Evolutionary conservation across 2,113 vertebrate species (phyloP).

Genomic region (Cygnus atratus): DNA sequence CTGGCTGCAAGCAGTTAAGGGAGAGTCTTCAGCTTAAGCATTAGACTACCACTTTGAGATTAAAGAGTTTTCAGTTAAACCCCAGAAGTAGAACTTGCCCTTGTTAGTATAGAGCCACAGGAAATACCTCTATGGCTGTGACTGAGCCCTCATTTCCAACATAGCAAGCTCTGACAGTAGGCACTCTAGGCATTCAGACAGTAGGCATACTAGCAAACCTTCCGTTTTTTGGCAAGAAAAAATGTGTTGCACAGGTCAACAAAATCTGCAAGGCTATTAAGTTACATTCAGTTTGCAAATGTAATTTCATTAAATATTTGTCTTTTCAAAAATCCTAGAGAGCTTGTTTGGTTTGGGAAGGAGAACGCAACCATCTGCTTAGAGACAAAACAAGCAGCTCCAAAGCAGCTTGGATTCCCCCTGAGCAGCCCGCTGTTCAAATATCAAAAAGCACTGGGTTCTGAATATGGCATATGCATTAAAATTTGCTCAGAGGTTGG

Average conservation of each 20-base stretch:
- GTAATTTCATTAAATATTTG: conserved; percentile 72
- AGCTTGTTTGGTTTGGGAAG: conserved; percentile 54
- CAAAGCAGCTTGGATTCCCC: conserved; percentile 42
- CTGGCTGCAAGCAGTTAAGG: neutral
- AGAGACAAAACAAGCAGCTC: conserved; percentile 64
- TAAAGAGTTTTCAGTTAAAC: neutral
- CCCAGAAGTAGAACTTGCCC: neutral
- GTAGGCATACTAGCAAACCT: neutral
- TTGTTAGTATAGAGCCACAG: neutral
- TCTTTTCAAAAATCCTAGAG: conserved; percentile 59
- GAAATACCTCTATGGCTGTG: neutral
- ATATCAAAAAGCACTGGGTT: conserved; percentile 12
- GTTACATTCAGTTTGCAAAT: conserved; percentile 49
- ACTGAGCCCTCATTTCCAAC: neutral
- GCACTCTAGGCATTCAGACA: neutral
- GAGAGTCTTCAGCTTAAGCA: neutral
- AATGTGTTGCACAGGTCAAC: neutral
- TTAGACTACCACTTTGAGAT: neutral
- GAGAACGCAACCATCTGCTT: conserved; percentile 64
- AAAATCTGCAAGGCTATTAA: conserved; percentile 56
- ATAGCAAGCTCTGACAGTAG: neutral
- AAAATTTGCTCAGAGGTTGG: neutral
- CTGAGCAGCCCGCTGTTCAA: neutral
- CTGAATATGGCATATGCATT: neutral
- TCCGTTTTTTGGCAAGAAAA: neutral